Percentiles rank a stretch among this genome's conserved stretches.
These are phyloP conservation scores for Pteria penguin DNA, from an alignment of 2,888 invertebrate genomes.

Conservation along the genomic window DNA sequence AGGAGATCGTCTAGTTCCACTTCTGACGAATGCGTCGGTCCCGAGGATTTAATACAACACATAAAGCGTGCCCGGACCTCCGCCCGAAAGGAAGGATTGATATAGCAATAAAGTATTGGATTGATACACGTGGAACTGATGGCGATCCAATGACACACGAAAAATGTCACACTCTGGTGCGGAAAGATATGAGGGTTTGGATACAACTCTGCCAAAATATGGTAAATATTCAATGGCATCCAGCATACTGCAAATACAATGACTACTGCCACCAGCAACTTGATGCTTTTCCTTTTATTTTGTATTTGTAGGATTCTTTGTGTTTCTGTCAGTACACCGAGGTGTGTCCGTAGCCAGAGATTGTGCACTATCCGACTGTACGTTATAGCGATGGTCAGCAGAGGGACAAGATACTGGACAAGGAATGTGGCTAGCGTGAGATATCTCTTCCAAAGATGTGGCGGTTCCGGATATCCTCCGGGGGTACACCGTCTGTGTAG, in stretches of 20 bases:
- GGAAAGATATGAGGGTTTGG: conserved; percentile 67
- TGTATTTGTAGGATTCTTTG: conserved; percentile 78
- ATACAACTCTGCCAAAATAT: conserved; percentile 79
- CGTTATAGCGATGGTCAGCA: conserved; percentile 78
- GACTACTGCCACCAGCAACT: conserved; percentile 81
- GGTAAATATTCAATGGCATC: conserved; percentile 81
- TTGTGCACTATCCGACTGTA: conserved; percentile 77
- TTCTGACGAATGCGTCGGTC: background rate
- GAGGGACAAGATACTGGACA: conserved; percentile 80
- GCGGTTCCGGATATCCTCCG: conserved; percentile 67
- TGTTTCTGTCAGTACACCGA: conserved; percentile 80
- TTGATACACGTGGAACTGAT: conserved; percentile 81
- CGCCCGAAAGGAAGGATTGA: conserved; percentile 80
- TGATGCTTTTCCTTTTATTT: conserved; percentile 80
- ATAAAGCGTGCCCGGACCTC: conserved; percentile 60
- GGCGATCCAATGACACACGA: conserved; percentile 81
- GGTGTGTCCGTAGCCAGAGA: conserved; percentile 76
- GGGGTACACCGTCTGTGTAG: conserved; percentile 76
- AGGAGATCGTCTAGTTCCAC: background rate
- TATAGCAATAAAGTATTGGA: conserved; percentile 81
- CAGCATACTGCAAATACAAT: conserved; percentile 81
- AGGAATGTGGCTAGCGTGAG: conserved; percentile 79
- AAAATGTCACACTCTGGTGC: conserved; percentile 79
- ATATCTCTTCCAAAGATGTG: conserved; percentile 74
- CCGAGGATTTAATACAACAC: background rate